Evolutionary conservation across 2,113 vertebrate species (phyloP).

Genomic region (Cyphomyrus plagiostoma): DNA sequence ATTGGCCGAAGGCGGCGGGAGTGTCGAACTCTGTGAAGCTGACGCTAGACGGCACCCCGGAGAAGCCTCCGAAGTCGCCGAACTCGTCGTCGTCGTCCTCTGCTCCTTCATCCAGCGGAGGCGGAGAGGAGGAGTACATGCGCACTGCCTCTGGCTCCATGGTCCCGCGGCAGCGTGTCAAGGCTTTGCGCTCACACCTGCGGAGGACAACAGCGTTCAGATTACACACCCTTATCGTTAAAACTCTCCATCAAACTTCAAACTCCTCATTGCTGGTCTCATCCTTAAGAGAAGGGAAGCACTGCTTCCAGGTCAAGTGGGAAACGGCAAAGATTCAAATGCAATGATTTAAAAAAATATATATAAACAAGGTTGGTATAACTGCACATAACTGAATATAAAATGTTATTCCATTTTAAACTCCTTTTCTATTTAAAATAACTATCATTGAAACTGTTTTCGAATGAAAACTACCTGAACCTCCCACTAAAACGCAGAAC

Average conservation of each 20-base stretch:
- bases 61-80: slow-evolving; percentile 87
- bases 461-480: background rate
- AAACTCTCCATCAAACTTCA: background rate
- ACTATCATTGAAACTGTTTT: background rate
- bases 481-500: background rate
- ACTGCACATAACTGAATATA: background rate
- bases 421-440: background rate
- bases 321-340: background rate
- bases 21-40: slow-evolving; percentile 85
- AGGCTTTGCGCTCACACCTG: slow-evolving; percentile 62
- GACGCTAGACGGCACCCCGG: slow-evolving; percentile 71
- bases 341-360: background rate
- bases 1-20: slow-evolving; percentile 63
- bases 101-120: slow-evolving; percentile 81
- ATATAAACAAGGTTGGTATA: background rate
- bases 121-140: slow-evolving; percentile 94
- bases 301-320: background rate
- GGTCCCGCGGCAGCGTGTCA: slow-evolving; percentile 44
- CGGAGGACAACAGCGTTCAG: background rate
- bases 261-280: background rate
- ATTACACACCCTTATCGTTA: background rate
- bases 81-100: slow-evolving; percentile 91
- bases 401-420: background rate
- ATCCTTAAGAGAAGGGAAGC: background rate
- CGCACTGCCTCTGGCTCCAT: slow-evolving; percentile 96